Evolutionary conservation across 1,140 invertebrate species (phyloP).

Genomic region (Tachypleus tridentatus): DNA sequence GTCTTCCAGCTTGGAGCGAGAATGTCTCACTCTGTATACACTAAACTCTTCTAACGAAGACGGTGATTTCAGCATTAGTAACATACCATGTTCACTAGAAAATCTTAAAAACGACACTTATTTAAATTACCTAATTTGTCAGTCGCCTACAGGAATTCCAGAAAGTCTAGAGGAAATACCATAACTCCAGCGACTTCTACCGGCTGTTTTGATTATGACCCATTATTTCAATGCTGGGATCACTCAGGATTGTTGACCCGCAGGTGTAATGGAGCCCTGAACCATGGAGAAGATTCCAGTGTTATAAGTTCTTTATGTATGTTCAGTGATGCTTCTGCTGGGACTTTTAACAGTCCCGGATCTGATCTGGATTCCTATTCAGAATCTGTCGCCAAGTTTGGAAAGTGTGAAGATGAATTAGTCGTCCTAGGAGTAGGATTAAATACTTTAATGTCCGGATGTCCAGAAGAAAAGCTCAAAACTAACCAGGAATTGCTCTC

Average conservation of each 20-base stretch:
- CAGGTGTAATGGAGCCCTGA: too few species aligned
- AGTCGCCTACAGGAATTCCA: background rate
- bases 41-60: background rate
- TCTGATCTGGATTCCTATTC: too few species aligned
- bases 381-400: too few species aligned
- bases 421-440: too few species aligned
- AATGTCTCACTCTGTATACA: background rate
- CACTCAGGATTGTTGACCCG: too few species aligned
- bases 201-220: background rate
- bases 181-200: background rate
- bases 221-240: background rate
- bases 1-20: background rate
- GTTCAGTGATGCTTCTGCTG: too few species aligned
- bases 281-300: too few species aligned
- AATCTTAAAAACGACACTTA: background rate
- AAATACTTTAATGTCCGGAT: too few species aligned
- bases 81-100: background rate
- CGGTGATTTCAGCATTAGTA: background rate
- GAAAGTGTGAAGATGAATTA: too few species aligned
- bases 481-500: constrained; percentile 21
- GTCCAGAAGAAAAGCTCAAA: too few species aligned
- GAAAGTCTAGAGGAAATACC: background rate
- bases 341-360: too few species aligned
- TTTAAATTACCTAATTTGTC: background rate
- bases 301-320: too few species aligned